Evolutionary conservation across 2,888 invertebrate species (phyloP).

Genomic region (Augiades crinisus): DNA sequence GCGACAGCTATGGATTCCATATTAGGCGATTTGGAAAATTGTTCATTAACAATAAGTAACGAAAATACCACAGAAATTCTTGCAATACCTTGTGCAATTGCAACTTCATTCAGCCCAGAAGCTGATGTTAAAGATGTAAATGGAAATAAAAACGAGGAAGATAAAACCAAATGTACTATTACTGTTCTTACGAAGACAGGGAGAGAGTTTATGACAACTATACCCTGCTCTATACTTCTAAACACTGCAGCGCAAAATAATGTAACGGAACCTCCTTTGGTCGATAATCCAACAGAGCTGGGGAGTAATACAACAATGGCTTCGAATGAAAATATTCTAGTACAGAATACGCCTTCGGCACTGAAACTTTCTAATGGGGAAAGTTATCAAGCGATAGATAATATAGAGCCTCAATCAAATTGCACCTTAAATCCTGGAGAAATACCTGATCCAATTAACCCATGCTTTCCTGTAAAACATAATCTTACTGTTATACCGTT

Average conservation of each 20-base stretch:
- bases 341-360: constrained; percentile 45
- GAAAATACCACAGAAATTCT: constrained; percentile 66
- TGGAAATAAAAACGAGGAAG: constrained; percentile 45
- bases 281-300: constrained; percentile 37
- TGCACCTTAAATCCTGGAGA: constrained; percentile 55
- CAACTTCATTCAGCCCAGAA: constrained; percentile 73
- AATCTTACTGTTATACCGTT: constrained; percentile 69
- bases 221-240: constrained; percentile 70
- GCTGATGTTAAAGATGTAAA: constrained; percentile 61
- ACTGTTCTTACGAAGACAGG: constrained; percentile 65
- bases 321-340: constrained; percentile 29
- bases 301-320: constrained; percentile 35
- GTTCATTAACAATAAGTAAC: constrained; percentile 66
- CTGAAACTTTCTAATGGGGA: constrained; percentile 42
- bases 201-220: constrained; percentile 70
- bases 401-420: constrained; percentile 37
- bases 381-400: constrained; percentile 33
- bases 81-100: constrained; percentile 74
- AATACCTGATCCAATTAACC: constrained; percentile 65
- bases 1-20: constrained; percentile 56
- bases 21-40: constrained; percentile 68
- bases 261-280: constrained; percentile 63
- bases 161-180: constrained; percentile 70
- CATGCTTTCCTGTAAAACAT: constrained; percentile 59
- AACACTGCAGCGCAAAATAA: constrained; percentile 73